Base-by-base conservation (phyloP, 2,888 invertebrate genomes). In the Lepas anatifera region DNA sequence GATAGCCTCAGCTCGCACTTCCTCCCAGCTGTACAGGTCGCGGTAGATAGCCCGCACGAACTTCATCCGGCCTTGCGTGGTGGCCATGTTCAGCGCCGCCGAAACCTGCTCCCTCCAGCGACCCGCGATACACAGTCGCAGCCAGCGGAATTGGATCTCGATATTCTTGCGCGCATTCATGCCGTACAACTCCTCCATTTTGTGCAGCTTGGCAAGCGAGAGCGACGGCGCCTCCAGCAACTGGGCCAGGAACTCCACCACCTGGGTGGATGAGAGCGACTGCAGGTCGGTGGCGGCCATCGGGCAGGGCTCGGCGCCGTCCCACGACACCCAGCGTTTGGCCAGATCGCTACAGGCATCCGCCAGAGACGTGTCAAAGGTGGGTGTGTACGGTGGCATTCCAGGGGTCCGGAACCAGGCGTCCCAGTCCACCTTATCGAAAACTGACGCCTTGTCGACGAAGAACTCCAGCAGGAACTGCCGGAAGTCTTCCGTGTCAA, bases 31-130 rank as follows among this genome's bases (percentile, higher is more conserved):
- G 75, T 87, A 90, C 71, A 95, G 82, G 77, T 92, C 92, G 72
- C 90, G 86, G 80, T 93, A 95, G 67, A 96, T 83, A 3, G 95
- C 94, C 43, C 92, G 84, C 2, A 91, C 88, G 81, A 87, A 96
- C 80, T 96, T 96, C 90, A 95, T 91, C 70, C 96, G 85, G 46
- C 95, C 95, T 77, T 91, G 88, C 27, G 85, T 85, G 74, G 89
- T 91, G 13, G 92, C 86, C 82, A 95, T 95, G 29, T 85, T 79
- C 70, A 95, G 81, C 1, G 88, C 88, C 25, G 85, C 83, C 1
- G 83, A 81, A 46, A 95, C 81, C 76, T 86, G 86, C 0, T 84
- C 82, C 37, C 84, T 80, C 83, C 92, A 88, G 70, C 84, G 84
- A 18, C 88, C 87, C 77, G 85, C 87, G 3, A 74, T 41, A 6